Conservation (phyloP, 1,140 invertebrate species). For the Wiebesia pumilae region DNA sequence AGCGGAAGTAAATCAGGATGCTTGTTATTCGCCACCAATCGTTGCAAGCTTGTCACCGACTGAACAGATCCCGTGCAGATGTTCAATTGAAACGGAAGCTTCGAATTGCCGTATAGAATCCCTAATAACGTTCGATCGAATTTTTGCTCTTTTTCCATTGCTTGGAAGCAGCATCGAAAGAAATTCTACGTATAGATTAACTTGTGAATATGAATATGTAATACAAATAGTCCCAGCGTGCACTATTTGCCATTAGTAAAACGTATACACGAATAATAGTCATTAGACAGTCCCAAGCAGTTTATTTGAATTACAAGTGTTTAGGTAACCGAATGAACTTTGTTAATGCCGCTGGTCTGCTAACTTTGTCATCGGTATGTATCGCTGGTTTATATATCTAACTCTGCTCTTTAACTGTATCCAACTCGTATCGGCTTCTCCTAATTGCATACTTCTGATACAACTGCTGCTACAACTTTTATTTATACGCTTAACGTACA, state of each 20-base stretch:
- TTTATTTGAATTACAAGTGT: conserved; percentile 45
- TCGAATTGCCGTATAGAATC: neutral
- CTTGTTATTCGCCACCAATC: conserved; percentile 59
- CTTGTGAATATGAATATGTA: conserved; percentile 13
- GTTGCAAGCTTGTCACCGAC: conserved; percentile 25
- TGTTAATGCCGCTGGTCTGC: neutral
- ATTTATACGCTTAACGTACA: neutral
- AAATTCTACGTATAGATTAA: neutral
- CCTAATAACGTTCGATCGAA: neutral
- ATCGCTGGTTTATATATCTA: neutral
- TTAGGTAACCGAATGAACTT: conserved; percentile 41
- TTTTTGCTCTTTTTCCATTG: neutral
- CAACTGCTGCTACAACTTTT: neutral
- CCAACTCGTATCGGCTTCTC: neutral
- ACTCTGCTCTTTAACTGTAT: neutral
- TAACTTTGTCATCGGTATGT: neutral
- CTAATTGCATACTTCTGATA: neutral
- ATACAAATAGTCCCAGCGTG: conserved; percentile 4
- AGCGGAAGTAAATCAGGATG: conserved; percentile 57
- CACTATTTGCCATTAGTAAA: conserved; percentile 24
- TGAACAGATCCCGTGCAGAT: neutral
- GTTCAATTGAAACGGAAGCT: neutral
- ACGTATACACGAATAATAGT: neutral
- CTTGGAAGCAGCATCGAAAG: neutral
- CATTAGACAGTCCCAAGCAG: conserved; percentile 14